A percentile compares a stretch with the other conserved stretches of the same genome.
Evolutionary conservation across 2,797 vertebrate species (phyloP).

Genomic region (Poeciliopsis infans): DNA sequence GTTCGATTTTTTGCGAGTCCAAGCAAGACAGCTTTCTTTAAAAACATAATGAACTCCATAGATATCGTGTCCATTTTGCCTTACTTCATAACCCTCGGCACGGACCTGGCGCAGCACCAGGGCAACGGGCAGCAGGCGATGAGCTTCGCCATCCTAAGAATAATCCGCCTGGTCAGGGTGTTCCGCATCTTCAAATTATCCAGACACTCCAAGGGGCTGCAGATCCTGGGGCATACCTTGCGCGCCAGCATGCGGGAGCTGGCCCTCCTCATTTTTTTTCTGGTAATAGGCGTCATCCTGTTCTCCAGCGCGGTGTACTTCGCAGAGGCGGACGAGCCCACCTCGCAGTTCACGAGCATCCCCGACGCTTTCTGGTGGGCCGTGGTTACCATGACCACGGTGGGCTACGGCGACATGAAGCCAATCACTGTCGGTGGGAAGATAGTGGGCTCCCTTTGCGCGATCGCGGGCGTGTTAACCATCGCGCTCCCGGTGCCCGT

Average conservation of each 20-base stretch:
- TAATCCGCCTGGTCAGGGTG: constrained; percentile 95
- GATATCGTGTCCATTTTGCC: constrained; percentile 99
- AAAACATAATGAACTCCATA: constrained; percentile 98
- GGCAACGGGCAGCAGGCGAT: constrained; percentile 91
- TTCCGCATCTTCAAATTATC: constrained; percentile 99
- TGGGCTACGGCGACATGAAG: constrained; percentile 99
- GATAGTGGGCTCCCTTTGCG: constrained; percentile 97
- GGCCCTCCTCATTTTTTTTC: constrained; percentile 97
- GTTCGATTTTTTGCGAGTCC: constrained; percentile 97
- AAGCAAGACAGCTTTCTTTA: constrained; percentile 95
- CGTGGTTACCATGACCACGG: constrained; percentile 99
- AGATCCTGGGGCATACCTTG: constrained; percentile 97
- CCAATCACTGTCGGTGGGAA: constrained; percentile 98
- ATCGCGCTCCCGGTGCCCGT: constrained; percentile 98
- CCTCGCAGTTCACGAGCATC: constrained; percentile 98
- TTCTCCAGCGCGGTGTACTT: constrained; percentile 99
- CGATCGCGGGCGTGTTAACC: constrained; percentile 97
- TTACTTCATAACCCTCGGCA: constrained; percentile 99
- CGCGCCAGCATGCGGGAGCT: constrained; percentile 98
- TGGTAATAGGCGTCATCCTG: constrained; percentile 97
- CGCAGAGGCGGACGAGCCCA: constrained; percentile 95
- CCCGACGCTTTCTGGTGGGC: constrained; percentile 99
- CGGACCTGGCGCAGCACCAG: constrained; percentile 93
- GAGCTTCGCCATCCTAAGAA: constrained; percentile 98
- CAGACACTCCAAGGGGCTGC: constrained; percentile 96